Evolutionary conservation across 2,113 vertebrate species (phyloP).

Genomic region (Meriones unguiculatus): DNA sequence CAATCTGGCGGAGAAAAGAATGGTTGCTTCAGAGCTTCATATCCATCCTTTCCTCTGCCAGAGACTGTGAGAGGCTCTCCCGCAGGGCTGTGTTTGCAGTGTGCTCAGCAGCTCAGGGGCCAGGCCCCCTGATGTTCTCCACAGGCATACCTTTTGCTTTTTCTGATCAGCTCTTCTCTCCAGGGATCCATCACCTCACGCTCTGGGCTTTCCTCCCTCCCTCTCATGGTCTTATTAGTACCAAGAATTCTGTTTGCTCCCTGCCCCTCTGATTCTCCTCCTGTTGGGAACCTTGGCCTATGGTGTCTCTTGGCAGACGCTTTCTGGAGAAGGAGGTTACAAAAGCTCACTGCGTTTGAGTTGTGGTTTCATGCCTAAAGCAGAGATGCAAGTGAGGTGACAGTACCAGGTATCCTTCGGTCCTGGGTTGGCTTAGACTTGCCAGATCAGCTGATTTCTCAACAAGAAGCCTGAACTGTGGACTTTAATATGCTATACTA

Average conservation of each 20-base stretch:
- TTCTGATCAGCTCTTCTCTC: background rate
- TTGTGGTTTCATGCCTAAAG: background rate
- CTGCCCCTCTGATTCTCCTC: background rate
- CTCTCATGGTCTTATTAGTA: background rate
- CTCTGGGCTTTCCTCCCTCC: background rate
- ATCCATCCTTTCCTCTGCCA: background rate
- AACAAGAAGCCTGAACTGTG: background rate
- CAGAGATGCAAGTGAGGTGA: background rate
- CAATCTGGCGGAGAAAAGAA: slow-evolving; percentile 90
- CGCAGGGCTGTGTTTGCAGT: too few relatives aligned
- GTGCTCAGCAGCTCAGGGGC: background rate
- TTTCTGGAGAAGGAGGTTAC: background rate
- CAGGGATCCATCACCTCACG: background rate
- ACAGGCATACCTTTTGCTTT: background rate
- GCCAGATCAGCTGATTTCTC: background rate
- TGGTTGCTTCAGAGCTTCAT: slow-evolving; percentile 69
- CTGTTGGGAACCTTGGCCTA: background rate
- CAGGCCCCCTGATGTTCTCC: background rate
- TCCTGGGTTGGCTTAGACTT: background rate
- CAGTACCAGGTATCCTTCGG: too few relatives aligned
- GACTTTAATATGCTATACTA: background rate
- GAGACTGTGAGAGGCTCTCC: background rate
- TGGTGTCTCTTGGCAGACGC: background rate
- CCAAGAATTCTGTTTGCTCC: background rate
- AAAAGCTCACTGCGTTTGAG: background rate